These are phyloP conservation scores for Apis florea DNA, from an alignment of 1,140 invertebrate genomes.

Conservation along the genomic window DNA sequence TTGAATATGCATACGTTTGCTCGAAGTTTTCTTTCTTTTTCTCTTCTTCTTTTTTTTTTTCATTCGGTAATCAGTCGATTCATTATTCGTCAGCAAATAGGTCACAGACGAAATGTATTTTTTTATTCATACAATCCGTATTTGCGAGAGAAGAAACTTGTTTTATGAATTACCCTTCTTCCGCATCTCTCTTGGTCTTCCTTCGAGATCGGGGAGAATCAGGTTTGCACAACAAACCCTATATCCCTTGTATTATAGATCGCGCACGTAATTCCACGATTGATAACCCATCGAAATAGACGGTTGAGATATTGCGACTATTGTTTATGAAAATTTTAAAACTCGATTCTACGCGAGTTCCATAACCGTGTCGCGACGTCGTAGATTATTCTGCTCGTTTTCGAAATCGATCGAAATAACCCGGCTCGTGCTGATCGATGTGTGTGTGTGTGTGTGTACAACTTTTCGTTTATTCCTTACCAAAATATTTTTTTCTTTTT, in stretches of 20 bases:
- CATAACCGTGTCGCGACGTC: not conserved
- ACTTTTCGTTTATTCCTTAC: not conserved
- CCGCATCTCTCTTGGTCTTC: not conserved
- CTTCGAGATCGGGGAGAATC: not conserved
- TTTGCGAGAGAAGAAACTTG: not conserved
- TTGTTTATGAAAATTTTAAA: constrained; percentile 22
- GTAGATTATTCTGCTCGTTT: constrained; percentile 1
- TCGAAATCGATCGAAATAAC: constrained; percentile 11
- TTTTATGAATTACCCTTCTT: constrained; percentile 21
- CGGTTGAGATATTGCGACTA: not conserved
- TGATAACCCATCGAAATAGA: constrained; percentile 2
- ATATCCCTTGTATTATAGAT: not conserved
- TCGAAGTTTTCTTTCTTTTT: not conserved
- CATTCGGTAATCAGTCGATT: not conserved
- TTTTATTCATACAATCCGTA: constrained; percentile 33
- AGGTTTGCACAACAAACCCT: not conserved
- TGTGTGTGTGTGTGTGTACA: too few species aligned
- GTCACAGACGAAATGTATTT: constrained; percentile 34
- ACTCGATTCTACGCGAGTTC: not conserved
- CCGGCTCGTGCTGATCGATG: not conserved
- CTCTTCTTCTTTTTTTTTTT: too few species aligned
- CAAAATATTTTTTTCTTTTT: not conserved
- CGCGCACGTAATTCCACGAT: not conserved
- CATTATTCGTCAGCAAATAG: not conserved
- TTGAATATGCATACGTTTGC: not conserved